Evolutionary conservation across 2,113 vertebrate genomes (phyloP).

Genomic region (Gnathonemus echidnorhynchus): DNA sequence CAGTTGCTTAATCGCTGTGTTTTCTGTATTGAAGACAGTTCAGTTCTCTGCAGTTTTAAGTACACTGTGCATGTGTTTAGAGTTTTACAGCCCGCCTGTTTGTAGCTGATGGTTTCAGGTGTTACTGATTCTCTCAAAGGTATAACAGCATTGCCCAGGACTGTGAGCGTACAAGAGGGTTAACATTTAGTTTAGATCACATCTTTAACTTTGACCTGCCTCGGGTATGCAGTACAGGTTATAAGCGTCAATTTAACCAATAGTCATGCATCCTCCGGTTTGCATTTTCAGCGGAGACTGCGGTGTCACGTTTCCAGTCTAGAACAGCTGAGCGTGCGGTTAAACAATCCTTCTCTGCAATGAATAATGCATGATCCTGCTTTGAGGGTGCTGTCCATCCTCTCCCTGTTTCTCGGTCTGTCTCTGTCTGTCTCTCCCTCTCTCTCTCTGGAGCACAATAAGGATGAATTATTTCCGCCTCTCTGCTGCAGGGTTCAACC

Average conservation of each 20-base stretch:
- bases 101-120: neutral
- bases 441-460: neutral
- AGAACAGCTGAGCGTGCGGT: neutral
- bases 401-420: neutral
- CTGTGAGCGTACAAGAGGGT: neutral
- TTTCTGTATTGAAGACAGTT: neutral
- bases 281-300: neutral
- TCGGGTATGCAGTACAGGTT: neutral
- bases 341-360: conserved; percentile 19
- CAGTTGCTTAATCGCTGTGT: neutral
- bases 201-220: neutral
- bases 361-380: conserved; percentile 45
- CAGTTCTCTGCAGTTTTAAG: neutral
- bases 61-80: neutral
- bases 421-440: neutral
- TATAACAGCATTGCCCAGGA: neutral
- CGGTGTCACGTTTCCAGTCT: neutral
- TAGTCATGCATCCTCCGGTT: neutral
- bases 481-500: conserved; percentile 78
- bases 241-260: neutral
- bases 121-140: neutral
- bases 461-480: neutral
- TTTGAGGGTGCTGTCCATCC: neutral
- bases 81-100: neutral
- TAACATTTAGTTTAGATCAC: neutral